Percentiles rank a stretch among this genome's conserved stretches.
Conservation (phyloP, 2,888 invertebrate species). For the Machimus rusticus region DNA sequence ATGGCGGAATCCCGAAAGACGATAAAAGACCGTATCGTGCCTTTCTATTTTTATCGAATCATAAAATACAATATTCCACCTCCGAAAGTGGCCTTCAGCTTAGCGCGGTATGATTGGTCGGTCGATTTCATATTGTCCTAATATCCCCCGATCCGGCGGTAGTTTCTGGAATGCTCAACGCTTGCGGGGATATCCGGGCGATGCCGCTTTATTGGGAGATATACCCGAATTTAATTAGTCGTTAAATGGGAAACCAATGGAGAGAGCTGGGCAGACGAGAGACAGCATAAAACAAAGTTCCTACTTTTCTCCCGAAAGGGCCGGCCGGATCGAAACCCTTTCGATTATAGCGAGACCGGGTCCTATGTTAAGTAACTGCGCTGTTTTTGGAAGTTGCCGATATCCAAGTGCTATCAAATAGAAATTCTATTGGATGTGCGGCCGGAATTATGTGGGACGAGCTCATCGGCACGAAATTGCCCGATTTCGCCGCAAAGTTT, state of each 20-base stretch:
- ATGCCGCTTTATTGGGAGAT: constrained; percentile 12
- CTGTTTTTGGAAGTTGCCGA: not conserved
- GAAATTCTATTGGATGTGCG: constrained; percentile 14
- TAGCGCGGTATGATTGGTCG: constrained; percentile 33
- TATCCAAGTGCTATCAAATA: constrained; percentile 5
- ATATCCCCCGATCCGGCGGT: not conserved
- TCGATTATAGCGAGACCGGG: not conserved
- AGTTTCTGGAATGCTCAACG: not conserved
- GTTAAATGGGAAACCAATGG: constrained; percentile 22
- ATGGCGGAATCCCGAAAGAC: constrained; percentile 11
- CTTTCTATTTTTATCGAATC: constrained; percentile 34
- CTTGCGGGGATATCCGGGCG: not conserved
- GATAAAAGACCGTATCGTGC: constrained; percentile 17
- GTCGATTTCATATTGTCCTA: constrained; percentile 37
- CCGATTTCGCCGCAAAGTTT: not conserved
- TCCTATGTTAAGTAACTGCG: constrained; percentile 15
- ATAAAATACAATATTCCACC: constrained; percentile 32
- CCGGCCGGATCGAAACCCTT: not conserved
- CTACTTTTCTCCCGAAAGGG: not conserved
- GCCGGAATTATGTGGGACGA: not conserved
- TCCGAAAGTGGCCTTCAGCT: constrained; percentile 6
- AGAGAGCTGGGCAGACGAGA: not conserved
- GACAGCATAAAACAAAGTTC: constrained; percentile 20
- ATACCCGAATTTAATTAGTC: constrained; percentile 38
- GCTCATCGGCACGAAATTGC: not conserved